A percentile compares a stretch with the other conserved stretches of the same genome.
These are phyloP conservation scores for Nycteola revayana DNA, from an alignment of 2,888 invertebrate species.

Conservation along the genomic window DNA sequence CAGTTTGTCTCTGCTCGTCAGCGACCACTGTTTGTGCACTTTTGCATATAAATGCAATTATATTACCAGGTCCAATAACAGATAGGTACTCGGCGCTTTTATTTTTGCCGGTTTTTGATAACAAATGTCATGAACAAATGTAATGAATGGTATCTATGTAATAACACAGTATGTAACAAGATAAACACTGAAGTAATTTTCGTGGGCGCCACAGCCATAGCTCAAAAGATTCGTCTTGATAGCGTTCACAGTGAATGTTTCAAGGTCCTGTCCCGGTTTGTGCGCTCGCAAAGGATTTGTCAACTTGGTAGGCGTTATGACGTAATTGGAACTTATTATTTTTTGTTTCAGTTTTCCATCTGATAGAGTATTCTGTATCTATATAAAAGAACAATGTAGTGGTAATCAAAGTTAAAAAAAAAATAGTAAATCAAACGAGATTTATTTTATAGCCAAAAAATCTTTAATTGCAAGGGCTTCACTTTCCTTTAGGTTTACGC, in stretches of 20 bases:
- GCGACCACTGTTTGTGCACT: slow-evolving; percentile 23
- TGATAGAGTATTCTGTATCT: too few species aligned
- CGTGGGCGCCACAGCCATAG: slow-evolving; percentile 62
- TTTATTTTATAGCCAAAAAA: too few species aligned
- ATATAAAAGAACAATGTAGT: too few species aligned
- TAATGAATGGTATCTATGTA: slow-evolving; percentile 3
- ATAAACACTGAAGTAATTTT: slow-evolving; percentile 43
- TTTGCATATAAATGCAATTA: slow-evolving; percentile 26
- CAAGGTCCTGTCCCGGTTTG: slow-evolving; percentile 78
- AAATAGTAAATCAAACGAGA: too few species aligned
- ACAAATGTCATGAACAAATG: too few species aligned
- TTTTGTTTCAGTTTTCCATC: too few species aligned
- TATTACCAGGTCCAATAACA: slow-evolving; percentile 33
- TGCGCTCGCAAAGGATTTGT: slow-evolving; percentile 73
- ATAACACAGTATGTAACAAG: slow-evolving; percentile 18
- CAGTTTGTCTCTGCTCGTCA: slow-evolving; percentile 2
- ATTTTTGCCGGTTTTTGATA: slow-evolving; percentile 5
- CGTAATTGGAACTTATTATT: slow-evolving; percentile 56
- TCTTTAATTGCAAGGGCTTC: too few species aligned
- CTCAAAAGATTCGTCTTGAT: slow-evolving; percentile 73
- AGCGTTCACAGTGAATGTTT: slow-evolving; percentile 75
- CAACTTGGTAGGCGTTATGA: slow-evolving; percentile 70
- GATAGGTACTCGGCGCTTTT: slow-evolving; percentile 30
- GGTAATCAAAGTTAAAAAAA: too few species aligned
- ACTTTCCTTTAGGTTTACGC: too few species aligned